Base-by-base conservation (phyloP, 2,797 vertebrate genomes). In the Anabacerthia variegaticeps region DNA sequence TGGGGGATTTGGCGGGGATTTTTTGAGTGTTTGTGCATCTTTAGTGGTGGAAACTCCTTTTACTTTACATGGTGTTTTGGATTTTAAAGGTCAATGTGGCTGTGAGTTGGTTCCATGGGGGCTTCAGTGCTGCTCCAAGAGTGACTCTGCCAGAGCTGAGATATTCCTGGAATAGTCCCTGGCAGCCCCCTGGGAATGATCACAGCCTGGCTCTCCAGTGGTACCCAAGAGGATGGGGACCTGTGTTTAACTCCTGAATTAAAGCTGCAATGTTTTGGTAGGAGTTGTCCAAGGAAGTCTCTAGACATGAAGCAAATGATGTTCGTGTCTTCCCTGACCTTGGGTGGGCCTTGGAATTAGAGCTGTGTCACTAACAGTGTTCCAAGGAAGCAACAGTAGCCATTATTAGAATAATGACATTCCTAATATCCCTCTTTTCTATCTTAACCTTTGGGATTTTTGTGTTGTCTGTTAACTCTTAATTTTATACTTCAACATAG, bases 1-100 rank as follows among this genome's bases (percentile, higher is more conserved):
- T 4, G 5, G 18, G 18, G 2, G 1, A 1, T 9, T 28, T 68
- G 71, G 15, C 19, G n/a, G n/a, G 17, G 5, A 0, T 14, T 13
- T 55, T 69, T 49, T 3, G 10, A 17, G 26, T 26, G 37, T 51
- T 62, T 63, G 49, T 52, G 43, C 18, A 32, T 49, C 14, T 32
- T 54, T 37, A 30, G 23, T 48, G 27, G 16, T n/a, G 27, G 23
- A 72, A 89, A 26, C 14, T 76, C 36, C n/a, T 80, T 51, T 36
- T 51, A 6, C 28, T 39, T 80, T 13, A 28, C 2, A 0, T 16
- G 8, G n/a, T 51, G 54, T 61, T 58, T 66, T 56, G 59, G 21
- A 44, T 89, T 76, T 54, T 72, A 26, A 44, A 59, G 39, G 71
- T 32, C 49, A 62, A 15, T 24, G 10, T 2, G 20, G 18, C 22